These are phyloP conservation scores for Calidris pygmaea DNA, from an alignment of 2,113 vertebrate species.

Conservation along the genomic window DNA sequence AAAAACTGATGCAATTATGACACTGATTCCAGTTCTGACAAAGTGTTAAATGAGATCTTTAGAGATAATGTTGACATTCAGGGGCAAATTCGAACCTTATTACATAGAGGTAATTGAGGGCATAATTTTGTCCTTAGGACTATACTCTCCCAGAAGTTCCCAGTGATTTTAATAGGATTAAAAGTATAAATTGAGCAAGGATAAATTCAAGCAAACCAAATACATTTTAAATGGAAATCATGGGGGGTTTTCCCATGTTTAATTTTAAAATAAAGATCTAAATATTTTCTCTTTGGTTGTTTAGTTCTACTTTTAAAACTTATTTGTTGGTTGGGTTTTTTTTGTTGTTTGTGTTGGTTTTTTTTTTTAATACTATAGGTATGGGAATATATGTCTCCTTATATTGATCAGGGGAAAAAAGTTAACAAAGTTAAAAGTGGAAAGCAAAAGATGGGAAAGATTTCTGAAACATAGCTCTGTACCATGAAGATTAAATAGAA, in stretches of 20 bases:
- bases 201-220: neutral
- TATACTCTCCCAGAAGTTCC: neutral
- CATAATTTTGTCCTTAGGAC: neutral
- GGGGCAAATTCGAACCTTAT: neutral
- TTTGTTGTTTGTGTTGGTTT: accelerated
- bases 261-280: neutral
- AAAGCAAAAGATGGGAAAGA: neutral
- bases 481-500: conserved; percentile 1
- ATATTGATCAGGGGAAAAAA: neutral
- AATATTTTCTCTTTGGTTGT: neutral
- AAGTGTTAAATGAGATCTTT: neutral
- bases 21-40: neutral
- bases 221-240: neutral
- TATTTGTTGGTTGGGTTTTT: neutral
- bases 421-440: neutral
- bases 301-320: neutral
- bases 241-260: neutral
- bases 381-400: neutral
- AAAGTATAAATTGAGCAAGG: neutral
- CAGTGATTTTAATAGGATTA: neutral
- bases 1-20: neutral
- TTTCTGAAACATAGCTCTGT: neutral
- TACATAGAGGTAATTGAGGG: neutral
- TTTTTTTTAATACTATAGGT: neutral
- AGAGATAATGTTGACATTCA: neutral